Conservation (phyloP, 1,140 invertebrate genomes). For the Aphaenogaster ashmeadi region DNA sequence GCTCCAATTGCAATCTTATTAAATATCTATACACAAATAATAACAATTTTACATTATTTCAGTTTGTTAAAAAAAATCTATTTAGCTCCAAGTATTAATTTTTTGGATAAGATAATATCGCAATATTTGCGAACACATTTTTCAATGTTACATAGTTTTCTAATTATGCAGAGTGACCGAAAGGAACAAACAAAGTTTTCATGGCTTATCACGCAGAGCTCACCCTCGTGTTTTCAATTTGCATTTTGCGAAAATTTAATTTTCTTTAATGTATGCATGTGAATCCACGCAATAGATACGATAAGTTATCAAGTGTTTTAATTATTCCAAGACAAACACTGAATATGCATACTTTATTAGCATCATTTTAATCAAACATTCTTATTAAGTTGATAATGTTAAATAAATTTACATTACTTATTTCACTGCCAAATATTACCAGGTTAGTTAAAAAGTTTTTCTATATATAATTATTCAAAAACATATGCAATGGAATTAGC, state of each 20-base stretch:
- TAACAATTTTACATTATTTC: neutral
- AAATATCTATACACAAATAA: neutral
- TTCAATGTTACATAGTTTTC: neutral
- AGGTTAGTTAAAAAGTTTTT: slow-evolving; percentile 12
- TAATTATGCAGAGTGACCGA: slow-evolving; percentile 45
- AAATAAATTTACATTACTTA: neutral
- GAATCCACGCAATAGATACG: neutral
- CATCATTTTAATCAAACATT: slow-evolving; percentile 4
- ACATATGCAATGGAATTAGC: neutral
- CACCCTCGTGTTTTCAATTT: slow-evolving; percentile 30
- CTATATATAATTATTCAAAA: slow-evolving; percentile 2
- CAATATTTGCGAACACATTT: neutral
- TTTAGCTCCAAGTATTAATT: neutral
- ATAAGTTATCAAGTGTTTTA: neutral
- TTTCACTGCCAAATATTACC: slow-evolving; percentile 16
- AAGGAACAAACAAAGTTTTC: slow-evolving; percentile 46
- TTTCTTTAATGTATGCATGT: slow-evolving; percentile 43
- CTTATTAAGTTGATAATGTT: slow-evolving; percentile 16
- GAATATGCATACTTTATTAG: slow-evolving; percentile 15
- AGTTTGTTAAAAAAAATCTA: neutral
- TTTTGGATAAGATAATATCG: neutral
- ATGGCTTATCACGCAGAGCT: slow-evolving; percentile 64
- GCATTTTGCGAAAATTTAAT: slow-evolving; percentile 43
- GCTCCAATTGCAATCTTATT: neutral
- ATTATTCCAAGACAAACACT: slow-evolving; percentile 26